Conservation (phyloP, 2,888 invertebrate species). For the Catocala nupta region DNA sequence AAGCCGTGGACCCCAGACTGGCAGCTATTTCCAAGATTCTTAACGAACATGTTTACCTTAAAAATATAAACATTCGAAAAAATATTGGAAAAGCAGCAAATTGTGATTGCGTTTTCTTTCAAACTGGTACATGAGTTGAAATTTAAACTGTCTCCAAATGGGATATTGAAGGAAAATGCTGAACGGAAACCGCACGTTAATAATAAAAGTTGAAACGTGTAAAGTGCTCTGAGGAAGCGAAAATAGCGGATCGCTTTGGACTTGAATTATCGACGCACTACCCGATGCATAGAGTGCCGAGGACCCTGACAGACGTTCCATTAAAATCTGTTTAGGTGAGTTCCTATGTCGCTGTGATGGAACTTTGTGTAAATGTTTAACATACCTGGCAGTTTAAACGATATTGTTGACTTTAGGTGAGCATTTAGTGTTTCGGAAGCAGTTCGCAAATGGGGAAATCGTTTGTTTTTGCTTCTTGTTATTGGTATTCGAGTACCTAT, state of each 20-base stretch:
- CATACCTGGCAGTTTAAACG: neutral
- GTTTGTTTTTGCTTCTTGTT: no score
- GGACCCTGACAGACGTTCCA: slow-evolving; percentile 16
- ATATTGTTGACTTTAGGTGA: no score
- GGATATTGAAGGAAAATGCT: slow-evolving; percentile 33
- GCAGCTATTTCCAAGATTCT: no score
- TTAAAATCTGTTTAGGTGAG: slow-evolving; percentile 11
- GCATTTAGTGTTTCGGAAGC: no score
- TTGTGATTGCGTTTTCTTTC: neutral
- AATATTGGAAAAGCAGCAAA: neutral
- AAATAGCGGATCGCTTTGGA: slow-evolving; percentile 19
- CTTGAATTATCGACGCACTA: slow-evolving; percentile 23
- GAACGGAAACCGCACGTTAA: slow-evolving; percentile 25
- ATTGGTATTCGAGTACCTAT: no score
- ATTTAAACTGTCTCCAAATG: slow-evolving; percentile 25
- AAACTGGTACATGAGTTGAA: slow-evolving; percentile 17
- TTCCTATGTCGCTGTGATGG: neutral
- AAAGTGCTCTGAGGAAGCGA: slow-evolving; percentile 28
- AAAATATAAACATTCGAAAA: no score
- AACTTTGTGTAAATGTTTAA: neutral
- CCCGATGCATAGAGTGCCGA: slow-evolving; percentile 10
- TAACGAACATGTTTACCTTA: no score
- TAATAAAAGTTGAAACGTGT: slow-evolving; percentile 39
- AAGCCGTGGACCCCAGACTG: no score
- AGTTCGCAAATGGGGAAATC: no score